These are phyloP conservation scores for Athalia circularis DNA, from an alignment of 2,888 invertebrate genomes.

Conservation along the genomic window DNA sequence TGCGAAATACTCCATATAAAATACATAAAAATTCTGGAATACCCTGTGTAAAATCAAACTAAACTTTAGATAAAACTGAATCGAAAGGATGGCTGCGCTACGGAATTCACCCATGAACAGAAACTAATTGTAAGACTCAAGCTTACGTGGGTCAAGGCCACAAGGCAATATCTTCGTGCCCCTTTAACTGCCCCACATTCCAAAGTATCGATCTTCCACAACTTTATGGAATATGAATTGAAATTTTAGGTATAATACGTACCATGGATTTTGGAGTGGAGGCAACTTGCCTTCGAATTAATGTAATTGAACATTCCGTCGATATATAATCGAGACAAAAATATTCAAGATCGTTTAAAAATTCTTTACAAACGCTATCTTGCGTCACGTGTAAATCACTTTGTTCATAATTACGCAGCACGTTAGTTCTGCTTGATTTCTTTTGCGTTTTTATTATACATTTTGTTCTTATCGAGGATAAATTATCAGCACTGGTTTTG, in stretches of 20 bases:
- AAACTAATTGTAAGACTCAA: slow-evolving; percentile 23
- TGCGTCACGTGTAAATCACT: slow-evolving; percentile 1
- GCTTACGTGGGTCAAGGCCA: slow-evolving; percentile 39
- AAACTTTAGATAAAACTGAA: background rate
- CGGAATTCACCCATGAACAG: slow-evolving; percentile 20
- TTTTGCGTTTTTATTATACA: background rate
- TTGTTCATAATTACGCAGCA: background rate
- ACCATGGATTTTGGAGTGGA: slow-evolving; percentile 25
- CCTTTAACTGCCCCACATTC: slow-evolving; percentile 22
- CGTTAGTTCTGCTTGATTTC: background rate
- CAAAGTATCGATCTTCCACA: slow-evolving; percentile 15
- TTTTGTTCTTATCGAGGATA: background rate
- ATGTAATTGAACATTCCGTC: slow-evolving; percentile 23
- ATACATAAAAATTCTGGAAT: no score
- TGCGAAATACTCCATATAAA: no score
- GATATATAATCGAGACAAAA: slow-evolving; percentile 17
- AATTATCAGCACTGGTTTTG: slow-evolving; percentile 10
- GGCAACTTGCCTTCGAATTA: slow-evolving; percentile 33
- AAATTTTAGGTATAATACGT: background rate
- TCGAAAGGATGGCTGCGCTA: background rate
- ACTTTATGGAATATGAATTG: background rate
- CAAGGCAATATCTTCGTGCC: slow-evolving; percentile 21
- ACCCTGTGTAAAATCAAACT: no score
- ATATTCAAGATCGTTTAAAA: slow-evolving; percentile 7
- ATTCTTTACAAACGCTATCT: background rate